phyloP scores from a whole-genome alignment of 2,888 invertebrate genomes.

The Rhorus exstirpatorius region DNA sequence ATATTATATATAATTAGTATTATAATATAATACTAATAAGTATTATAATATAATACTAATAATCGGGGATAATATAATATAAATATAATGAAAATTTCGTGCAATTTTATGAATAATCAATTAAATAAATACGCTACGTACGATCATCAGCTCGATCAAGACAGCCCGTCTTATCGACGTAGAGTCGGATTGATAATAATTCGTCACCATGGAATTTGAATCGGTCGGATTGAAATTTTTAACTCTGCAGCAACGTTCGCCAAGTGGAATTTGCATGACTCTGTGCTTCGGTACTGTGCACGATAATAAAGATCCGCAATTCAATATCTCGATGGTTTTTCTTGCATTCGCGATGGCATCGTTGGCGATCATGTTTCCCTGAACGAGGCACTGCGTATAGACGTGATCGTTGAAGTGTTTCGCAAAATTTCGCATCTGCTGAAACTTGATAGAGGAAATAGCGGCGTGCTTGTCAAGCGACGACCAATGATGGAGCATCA shows the following conservation, averaged over 20 bases:
- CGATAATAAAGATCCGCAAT: conserved; percentile 87
- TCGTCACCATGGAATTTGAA: conserved; percentile 93
- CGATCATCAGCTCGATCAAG: conserved; percentile 92
- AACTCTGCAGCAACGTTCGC: conserved; percentile 90
- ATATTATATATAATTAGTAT: too few relatives aligned
- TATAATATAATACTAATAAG: too few relatives aligned
- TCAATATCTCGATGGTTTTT: conserved; percentile 87
- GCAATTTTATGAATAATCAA: conserved; percentile 23
- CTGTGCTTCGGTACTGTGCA: conserved; percentile 87
- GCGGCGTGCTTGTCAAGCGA: conserved; percentile 90
- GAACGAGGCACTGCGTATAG: conserved; percentile 91
- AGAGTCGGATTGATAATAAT: conserved; percentile 94
- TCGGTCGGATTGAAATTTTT: conserved; percentile 91
- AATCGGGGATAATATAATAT: too few relatives aligned
- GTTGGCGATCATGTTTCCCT: conserved; percentile 92
- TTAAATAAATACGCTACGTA: conserved; percentile 84
- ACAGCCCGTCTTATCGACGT: conserved; percentile 88
- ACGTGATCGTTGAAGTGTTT: conserved; percentile 88
- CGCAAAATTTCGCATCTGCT: conserved; percentile 89
- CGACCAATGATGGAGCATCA: conserved; percentile 90
- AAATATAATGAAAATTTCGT: too few relatives aligned
- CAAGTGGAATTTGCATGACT: conserved; percentile 89
- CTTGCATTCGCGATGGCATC: conserved; percentile 89
- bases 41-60: too few relatives aligned
- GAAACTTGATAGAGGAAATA: conserved; percentile 86